phyloP scores from a whole-genome alignment of 1,140 invertebrate species.

The Ladona fulva region DNA sequence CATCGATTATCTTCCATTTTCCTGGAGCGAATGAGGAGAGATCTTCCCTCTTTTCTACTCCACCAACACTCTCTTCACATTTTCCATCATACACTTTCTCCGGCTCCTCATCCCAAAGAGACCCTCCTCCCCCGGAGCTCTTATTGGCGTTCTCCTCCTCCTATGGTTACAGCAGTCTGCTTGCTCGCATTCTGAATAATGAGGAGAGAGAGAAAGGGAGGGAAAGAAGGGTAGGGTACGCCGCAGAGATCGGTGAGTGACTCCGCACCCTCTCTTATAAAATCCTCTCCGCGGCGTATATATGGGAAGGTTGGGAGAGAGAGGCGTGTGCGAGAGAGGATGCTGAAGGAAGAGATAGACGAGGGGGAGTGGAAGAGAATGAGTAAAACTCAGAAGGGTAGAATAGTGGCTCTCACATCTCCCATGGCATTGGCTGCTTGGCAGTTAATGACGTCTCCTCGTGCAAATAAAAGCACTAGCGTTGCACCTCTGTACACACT shows the following conservation, averaged over 20 bases:
- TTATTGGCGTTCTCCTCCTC: background rate
- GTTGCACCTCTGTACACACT: background rate
- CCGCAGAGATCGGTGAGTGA: background rate
- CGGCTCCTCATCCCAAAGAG: no score
- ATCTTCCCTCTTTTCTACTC: background rate
- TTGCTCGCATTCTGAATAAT: background rate
- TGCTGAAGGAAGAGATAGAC: background rate
- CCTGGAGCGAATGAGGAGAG: background rate
- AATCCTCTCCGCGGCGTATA: background rate
- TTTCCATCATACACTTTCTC: background rate
- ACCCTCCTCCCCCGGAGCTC: no score
- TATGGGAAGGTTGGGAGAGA: background rate
- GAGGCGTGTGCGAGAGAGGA: background rate
- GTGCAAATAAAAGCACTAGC: background rate
- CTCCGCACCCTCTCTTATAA: background rate
- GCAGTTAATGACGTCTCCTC: background rate
- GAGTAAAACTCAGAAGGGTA: no score
- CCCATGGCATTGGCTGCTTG: background rate
- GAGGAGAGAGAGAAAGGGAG: background rate
- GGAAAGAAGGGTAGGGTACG: background rate
- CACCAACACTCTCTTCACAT: background rate
- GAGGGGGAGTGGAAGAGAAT: background rate
- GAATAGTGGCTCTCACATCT: background rate
- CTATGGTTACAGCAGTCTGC: background rate
- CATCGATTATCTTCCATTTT: no score